These are phyloP conservation scores for Fringilla coelebs DNA, from an alignment of 2,797 vertebrate genomes.

Conservation along the genomic window DNA sequence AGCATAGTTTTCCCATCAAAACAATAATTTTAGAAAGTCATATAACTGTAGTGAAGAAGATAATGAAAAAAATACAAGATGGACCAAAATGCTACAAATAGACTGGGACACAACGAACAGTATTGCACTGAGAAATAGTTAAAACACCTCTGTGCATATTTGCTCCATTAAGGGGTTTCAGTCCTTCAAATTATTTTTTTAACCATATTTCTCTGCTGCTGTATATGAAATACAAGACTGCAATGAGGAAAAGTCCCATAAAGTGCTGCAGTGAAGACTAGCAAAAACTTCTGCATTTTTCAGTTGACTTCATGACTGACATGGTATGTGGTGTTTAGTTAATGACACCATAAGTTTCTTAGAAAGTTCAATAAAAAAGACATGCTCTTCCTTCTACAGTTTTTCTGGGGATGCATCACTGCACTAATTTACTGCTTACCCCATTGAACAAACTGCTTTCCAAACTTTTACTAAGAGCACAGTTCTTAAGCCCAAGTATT, in stretches of 20 bases:
- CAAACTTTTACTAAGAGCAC: neutral
- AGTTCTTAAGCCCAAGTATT: neutral
- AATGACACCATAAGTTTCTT: neutral
- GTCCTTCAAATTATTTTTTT: neutral
- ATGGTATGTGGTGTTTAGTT: neutral
- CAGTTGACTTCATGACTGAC: neutral
- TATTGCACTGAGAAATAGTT: neutral
- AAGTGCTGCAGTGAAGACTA: neutral
- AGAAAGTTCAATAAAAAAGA: neutral
- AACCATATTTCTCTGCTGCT: neutral
- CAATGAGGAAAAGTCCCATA: neutral
- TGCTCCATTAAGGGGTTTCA: neutral
- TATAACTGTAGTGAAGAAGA: neutral
- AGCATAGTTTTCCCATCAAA: neutral
- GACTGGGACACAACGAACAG: neutral
- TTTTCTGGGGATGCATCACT: neutral
- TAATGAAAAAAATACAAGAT: neutral
- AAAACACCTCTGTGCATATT: neutral
- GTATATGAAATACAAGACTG: neutral
- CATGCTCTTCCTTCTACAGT: neutral
- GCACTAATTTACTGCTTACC: rapidly evolving
- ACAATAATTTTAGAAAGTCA: neutral
- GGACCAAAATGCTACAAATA: neutral
- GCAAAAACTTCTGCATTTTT: neutral
- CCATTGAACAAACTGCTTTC: neutral